A percentile compares a stretch with the other conserved stretches of the same genome.
Evolutionary conservation across 2,888 invertebrate species (phyloP).

Genomic region (Steinernema hermaphroditum): DNA sequence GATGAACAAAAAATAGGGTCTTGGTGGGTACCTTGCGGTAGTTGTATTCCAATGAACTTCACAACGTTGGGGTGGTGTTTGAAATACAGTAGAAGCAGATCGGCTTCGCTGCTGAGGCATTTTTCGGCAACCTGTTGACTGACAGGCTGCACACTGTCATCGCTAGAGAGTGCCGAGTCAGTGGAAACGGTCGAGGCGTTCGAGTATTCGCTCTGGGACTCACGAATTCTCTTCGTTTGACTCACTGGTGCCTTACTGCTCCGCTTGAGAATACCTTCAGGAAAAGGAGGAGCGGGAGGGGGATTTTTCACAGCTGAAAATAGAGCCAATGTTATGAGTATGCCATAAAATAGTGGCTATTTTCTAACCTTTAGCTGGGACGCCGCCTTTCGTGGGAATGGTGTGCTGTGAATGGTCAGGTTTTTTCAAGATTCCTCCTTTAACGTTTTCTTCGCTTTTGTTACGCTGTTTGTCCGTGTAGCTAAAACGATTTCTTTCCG

Average conservation of each 20-base stretch:
- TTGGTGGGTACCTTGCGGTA: background rate
- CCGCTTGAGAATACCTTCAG: background rate
- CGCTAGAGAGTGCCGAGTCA: slow-evolving; percentile 3
- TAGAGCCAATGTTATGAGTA: background rate
- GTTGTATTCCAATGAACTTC: slow-evolving; percentile 2
- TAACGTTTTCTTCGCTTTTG: too few species aligned
- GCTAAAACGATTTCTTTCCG: too few species aligned
- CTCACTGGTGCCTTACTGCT: background rate
- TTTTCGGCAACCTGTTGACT: background rate
- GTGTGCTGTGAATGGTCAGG: too few species aligned
- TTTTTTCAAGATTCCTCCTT: too few species aligned
- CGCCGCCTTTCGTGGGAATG: too few species aligned
- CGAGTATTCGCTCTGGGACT: slow-evolving; percentile 8
- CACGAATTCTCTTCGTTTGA: too few species aligned
- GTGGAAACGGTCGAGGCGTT: slow-evolving; percentile 1
- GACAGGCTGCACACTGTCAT: background rate
- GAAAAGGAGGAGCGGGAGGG: slow-evolving; percentile 8
- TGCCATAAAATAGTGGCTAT: too few species aligned
- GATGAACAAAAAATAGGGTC: background rate
- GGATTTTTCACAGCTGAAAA: background rate
- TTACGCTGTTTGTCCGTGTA: too few species aligned
- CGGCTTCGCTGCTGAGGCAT: background rate
- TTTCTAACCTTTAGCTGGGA: background rate
- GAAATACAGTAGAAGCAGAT: slow-evolving; percentile 6
- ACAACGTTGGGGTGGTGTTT: background rate